Base-by-base conservation (phyloP, 1,140 invertebrate genomes). In the Tetramorium alpestre region DNA sequence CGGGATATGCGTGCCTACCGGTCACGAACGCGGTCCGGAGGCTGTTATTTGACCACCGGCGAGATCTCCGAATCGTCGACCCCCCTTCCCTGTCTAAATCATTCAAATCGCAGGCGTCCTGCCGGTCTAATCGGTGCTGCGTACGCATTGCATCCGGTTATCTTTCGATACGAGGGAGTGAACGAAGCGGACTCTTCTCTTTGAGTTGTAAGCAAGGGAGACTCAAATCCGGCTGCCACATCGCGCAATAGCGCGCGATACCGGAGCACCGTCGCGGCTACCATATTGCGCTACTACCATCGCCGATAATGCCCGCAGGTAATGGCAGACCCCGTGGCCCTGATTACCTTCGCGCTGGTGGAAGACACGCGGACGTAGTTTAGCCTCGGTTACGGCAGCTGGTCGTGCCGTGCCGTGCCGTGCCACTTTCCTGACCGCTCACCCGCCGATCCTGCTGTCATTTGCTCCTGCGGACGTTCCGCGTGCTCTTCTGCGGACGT, bases 21-120 rank as follows among this genome's bases (percentile, higher is more conserved):
- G 90, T 88, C 86, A 88, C 90, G 90, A 91, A 91, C 58, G 62
- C 54, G 56, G 62, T 81, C 85, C 82, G 73, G 87, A 92, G 92
- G 88, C 93, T 93, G 92, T 94, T 92, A 94, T 94, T 94, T 92
- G 82, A 89, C 84, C 89, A 90, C 41, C 88, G 88, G 70, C 86
- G 81, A 56, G 89, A 92, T 93, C 91, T 86, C 91, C 88, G 90
- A 94, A 93, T 93, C 90, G 81, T 91, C 88, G 87, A 87, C 86
- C 28, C 81, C 86, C 60, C 60, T 8, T 47, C 44, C 10, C 88
- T 90, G 87, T 87, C 93, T 93, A 93, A 93, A 94, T 94, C 93
- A 93, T 92, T 93, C 91, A 93, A 92, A 93, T 94, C 91, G 91
- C 88, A 85, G 81, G 51, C 73, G 86, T 76, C 86, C 89, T 82